Base-by-base conservation (phyloP, 2,888 invertebrate genomes). In the Noctua comes region DNA sequence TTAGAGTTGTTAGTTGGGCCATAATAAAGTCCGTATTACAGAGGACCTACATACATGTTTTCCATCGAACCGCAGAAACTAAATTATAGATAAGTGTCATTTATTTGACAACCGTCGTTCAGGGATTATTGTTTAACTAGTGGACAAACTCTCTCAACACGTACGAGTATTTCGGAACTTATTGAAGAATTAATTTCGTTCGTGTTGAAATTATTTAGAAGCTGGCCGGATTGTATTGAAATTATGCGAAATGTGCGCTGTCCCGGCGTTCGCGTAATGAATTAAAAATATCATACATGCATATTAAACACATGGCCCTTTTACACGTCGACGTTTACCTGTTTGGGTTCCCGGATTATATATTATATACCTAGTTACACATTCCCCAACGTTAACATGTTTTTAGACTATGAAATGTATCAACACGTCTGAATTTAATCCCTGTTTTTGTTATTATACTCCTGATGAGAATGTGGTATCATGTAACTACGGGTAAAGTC, bases 41-140 rank as follows among this genome's bases (percentile, higher is more conserved):
- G 11, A 36, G 71, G 66, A 16, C 36, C 13, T 76, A 48, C 13
- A 16, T 46, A 46, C 64, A 72, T 74, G 76, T 43, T 80, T 77
- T 54, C 57, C 36, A 65, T 73, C 46, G 31, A 27, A 72, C 59
- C 66, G 46, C 59, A 66, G 59, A 66, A 77, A 79, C 68, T 46
- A 57, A 80, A 86, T 85, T 75, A 79, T 77, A 66, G 71, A 66
- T 68, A 75, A 83, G 74, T 81, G 75, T 77, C 84, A 68, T 79
- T 84, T 76, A 87, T 86, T 84, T 66, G 78, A 79, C 84, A 86
- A 64, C 66, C 18, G 66, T 66, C 48, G 31, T 64, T 68, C 54
- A 24, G 76, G 62, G 57, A 72, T 79, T 82, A 75, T 85, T 77
- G 73, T 57, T 27, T 54, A 79, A 86, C 79, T 64, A 66, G 64